Base-by-base conservation (phyloP, 2,888 invertebrate genomes). In the Drosophila atripex region DNA sequence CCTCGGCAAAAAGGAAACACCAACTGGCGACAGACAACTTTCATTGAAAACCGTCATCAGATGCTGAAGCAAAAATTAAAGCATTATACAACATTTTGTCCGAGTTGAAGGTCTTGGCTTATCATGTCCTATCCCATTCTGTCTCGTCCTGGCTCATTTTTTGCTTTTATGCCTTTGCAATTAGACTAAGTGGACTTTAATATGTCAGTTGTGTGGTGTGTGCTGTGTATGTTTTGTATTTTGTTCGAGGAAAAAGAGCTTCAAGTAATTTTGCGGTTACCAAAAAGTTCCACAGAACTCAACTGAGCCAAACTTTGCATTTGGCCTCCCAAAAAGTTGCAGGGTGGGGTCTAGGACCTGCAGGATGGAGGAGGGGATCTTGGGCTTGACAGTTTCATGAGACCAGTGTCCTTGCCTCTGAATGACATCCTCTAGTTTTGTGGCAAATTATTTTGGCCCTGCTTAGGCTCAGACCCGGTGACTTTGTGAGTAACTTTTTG, bases 181-280 rank as follows among this genome's bases (percentile, higher is more conserved):
- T 83, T 84, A 88, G 70, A 52, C 74, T 80, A 88, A 84, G 88
- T 86, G 84, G 76, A 77, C 76, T 76, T 83, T 83, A 83, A 88
- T 76, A 76, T 76, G 80, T 77, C 84, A 74, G 69, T 73, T 43
- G 43, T 41, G 11, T 32, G 32, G 1, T 32, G n/a, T 12, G 32
- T 32, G n/a, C 32, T 32, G 12, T 35, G 35, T 35, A n/a, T 35
- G 7, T 35, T n/a, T 35, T 35, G n/a, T 78, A 54, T 58, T 14
- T 18, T 38, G 35, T 39, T 51, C 21, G 11, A 38, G 50, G 50
- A 70, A 57, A 77, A 75, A 71, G 52, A 23, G 78, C 71, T 84
- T 59, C 74, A 87, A 80, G 80, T 69, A 78, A 85, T 86, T 85
- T 80, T 56, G 80, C 66, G 82, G 82, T 70, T 70, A 61, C 52